Percentiles rank a stretch among this genome's conserved stretches.
phyloP scores from a whole-genome alignment of 35 echinoderm and acorn worm genomes.

The Stichopus chloronotus region DNA sequence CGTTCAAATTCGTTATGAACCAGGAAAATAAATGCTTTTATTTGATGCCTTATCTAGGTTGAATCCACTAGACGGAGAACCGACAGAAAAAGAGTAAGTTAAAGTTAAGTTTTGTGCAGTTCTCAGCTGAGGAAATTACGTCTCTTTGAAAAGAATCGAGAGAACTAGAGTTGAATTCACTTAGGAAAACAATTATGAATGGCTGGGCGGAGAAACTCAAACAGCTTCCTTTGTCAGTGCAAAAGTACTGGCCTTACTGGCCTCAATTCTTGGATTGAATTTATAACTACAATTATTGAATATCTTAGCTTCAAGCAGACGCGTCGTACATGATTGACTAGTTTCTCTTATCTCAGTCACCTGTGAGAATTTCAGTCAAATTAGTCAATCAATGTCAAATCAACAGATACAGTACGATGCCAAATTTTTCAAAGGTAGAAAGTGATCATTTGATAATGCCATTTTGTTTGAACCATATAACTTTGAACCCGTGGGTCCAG shows the following conservation, averaged over 20 bases:
- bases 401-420: no score
- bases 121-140: conserved; percentile 4
- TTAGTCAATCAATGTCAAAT: no score
- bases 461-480: no score
- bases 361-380: no score
- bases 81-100: background rate
- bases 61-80: background rate
- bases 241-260: conserved; percentile 32
- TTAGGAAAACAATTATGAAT: conserved; percentile 39
- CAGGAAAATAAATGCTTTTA: conserved; percentile 28
- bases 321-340: no score
- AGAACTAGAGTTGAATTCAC: background rate
- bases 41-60: conserved; percentile 22
- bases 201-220: conserved; percentile 50
- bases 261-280: background rate
- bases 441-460: no score
- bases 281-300: no score
- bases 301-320: no score
- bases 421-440: no score
- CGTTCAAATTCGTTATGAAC: background rate
- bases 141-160: background rate
- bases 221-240: background rate
- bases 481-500: no score
- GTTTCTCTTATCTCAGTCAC: no score
- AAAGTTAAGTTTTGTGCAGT: conserved; percentile 22